Evolutionary conservation across 2,113 vertebrate genomes (phyloP), one percentile per base, ranked within the genome.

Genomic region (Plotosus lineatus): DNA sequence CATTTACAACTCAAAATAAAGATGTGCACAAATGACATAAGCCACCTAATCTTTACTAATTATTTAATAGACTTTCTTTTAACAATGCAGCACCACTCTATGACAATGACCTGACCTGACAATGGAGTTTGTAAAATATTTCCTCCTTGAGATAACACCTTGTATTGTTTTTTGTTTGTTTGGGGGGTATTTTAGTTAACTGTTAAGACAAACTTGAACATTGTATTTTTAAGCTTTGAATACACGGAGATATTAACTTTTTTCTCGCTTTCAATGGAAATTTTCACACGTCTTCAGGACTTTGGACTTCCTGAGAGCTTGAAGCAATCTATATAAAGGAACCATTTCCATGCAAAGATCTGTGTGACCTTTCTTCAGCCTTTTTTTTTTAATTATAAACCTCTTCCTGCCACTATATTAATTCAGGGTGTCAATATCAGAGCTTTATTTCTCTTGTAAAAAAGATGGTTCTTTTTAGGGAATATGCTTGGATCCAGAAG

Each of bases 1-100:
- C 48, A 53, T 26, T 53, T 74, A 23, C 15, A 53, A 9, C 17
- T 74, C 31, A 74, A 55, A 74, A 55, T 55, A 53, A 74, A n/a
- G 68, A 71, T 48, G 26, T 14, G 6, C 12, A 23, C 36, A 66
- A 40, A 66, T 40, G 40, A 66, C 7, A 19, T 28, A 71, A 71
- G 15, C 68, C 19, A 10, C 50, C 15, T 17, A 51, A 1, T 44
- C 9, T 71, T 9, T 33, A 4, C 26, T 31, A 50, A 33, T 9
- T 38, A 19, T 38, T 65, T 38, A 1, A 61, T 2, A 15, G 58
- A 60, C 56, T 12, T 56, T 56, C 23, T 26, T 26, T 10, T 26
- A 31, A 17, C 3, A 33, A 33, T 31, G 6, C 14, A 15, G 2
- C 58, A 60, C 58, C 21, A 9, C 15, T 15, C 31, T 63, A 36